Evolutionary conservation across 2,113 vertebrate genomes (phyloP).

Genomic region (Eptatretus burgeri): DNA sequence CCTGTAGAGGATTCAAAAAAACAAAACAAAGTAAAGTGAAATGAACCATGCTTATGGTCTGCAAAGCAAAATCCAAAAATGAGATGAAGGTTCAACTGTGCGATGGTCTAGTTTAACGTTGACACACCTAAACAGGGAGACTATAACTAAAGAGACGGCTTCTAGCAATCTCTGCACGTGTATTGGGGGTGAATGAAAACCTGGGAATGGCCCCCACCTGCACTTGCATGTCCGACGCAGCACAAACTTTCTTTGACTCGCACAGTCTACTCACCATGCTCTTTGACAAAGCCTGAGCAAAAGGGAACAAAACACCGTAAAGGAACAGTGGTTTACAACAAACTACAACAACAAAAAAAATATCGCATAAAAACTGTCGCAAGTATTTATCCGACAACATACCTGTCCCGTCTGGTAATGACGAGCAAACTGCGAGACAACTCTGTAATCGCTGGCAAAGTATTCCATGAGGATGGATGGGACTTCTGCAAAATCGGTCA

Average conservation of each 20-base stretch:
- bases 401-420: conserved; percentile 92
- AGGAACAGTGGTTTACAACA: neutral
- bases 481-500: conserved; percentile 90
- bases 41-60: no score
- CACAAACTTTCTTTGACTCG: conserved; percentile 82
- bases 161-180: conserved; percentile 11
- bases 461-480: conserved; percentile 95
- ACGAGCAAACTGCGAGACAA: conserved; percentile 68
- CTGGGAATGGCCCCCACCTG: conserved; percentile 30
- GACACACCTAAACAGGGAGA: no score
- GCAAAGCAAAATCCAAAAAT: no score
- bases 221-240: conserved; percentile 67
- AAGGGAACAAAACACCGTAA: conserved; percentile 8
- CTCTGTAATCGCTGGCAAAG: conserved; percentile 73
- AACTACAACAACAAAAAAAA: neutral
- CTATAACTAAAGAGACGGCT: neutral
- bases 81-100: no score
- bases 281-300: conserved; percentile 39
- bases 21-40: no score
- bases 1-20: no score
- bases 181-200: conserved; percentile 12
- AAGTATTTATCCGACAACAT: conserved; percentile 10
- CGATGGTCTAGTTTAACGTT: no score
- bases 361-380: neutral
- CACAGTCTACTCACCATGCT: conserved; percentile 67